Base-by-base conservation (phyloP, 2,113 vertebrate genomes). In the Trichechus manatus region DNA sequence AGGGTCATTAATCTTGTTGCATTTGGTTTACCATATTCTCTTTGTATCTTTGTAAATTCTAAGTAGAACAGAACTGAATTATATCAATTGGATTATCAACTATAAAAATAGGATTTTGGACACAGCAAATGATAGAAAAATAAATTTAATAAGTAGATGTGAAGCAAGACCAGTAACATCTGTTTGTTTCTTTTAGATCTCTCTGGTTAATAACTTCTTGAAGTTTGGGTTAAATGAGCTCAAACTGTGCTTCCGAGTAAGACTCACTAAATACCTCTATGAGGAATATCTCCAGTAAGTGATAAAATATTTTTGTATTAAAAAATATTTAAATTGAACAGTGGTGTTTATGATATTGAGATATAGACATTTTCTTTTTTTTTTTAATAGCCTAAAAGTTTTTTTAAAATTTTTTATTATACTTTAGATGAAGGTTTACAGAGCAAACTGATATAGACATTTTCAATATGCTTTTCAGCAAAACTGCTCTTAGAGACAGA, bases 231-330 rank as follows among this genome's bases (percentile, higher is more conserved):
- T 99, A 78, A 99, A 99, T 93, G 99, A 99, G 92, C 97, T 99
- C 97, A 99, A 99, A 97, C 98, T 99, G 93, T 98, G 99, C 97
- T 99, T 99, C 98, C 99, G 99, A 91, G 99, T 99, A 82, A 98
- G 99, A 90, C 99, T 99, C 84, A 99, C 99, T 4, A 99, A 98
- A 98, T 98, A 99, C 98, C 99, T 99, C 94, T 99, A 99, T 94
- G 99, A 99, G 94, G 99, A 99, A 95, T 99, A 99, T 96, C 99
- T 99, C 87, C 99, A 99, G 99, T 99, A 99, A 99, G 99, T 99
- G 89, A 87, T 70, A 80, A n/a, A n/a, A 82, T 96, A 8, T 94
- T 98, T 94, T 95, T 89, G 20, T 91, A 85, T 50, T 97, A 70
- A 85, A 56, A 95, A 53, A 50, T 94, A 47, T 20, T 96, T 94